These are phyloP conservation scores for Clostera curtula DNA, from an alignment of 2,888 invertebrate genomes.

Conservation along the genomic window DNA sequence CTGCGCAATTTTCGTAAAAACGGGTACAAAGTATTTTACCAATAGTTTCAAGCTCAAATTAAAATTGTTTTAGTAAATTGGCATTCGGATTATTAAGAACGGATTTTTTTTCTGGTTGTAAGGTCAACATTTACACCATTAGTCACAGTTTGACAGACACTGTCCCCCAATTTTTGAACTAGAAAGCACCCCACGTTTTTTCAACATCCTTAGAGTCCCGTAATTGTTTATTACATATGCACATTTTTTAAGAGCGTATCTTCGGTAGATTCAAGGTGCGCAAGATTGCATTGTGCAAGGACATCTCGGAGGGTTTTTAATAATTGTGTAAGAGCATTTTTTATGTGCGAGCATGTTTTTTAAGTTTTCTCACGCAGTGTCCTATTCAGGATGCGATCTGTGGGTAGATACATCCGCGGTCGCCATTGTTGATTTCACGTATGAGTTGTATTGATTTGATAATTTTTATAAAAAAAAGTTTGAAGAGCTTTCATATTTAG, in stretches of 20 bases:
- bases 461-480: constrained; percentile 18
- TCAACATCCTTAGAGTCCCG: constrained; percentile 37
- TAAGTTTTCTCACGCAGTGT: constrained; percentile 70
- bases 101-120: neutral
- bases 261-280: constrained; percentile 60
- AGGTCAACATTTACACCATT: constrained; percentile 1
- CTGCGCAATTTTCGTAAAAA: too few relatives aligned
- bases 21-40: too few relatives aligned
- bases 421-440: constrained; percentile 38
- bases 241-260: constrained; percentile 68
- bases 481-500: constrained; percentile 10
- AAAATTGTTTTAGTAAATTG: constrained; percentile 29
- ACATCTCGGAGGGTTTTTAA: constrained; percentile 63
- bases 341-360: constrained; percentile 68
- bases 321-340: constrained; percentile 62
- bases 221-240: constrained; percentile 69
- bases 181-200: constrained; percentile 43
- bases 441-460: constrained; percentile 48
- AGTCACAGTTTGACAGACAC: constrained; percentile 32
- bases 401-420: constrained; percentile 71
- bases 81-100: constrained; percentile 32
- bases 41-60: constrained; percentile 29
- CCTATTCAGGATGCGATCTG: constrained; percentile 61
- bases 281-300: constrained; percentile 49
- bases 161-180: constrained; percentile 17